Conservation (phyloP, 2,888 invertebrate genomes). For the Acrocera orbiculus region DNA sequence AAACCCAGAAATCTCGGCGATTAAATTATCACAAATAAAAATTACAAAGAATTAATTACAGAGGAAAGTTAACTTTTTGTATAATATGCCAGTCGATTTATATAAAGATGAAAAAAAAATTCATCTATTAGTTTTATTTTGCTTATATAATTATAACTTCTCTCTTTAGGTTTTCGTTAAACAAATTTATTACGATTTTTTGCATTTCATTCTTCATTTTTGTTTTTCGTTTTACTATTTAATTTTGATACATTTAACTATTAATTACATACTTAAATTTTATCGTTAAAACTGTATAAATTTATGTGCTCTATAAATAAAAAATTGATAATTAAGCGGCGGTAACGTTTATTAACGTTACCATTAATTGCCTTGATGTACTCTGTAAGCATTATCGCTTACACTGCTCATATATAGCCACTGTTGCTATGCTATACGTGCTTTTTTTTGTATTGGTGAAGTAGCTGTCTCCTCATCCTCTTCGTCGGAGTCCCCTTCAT, state of each 20-base stretch:
- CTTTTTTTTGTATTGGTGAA: slow-evolving; percentile 29
- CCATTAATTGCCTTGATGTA: slow-evolving; percentile 2
- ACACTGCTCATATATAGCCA: slow-evolving; percentile 1
- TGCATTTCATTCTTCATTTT: too few relatives aligned
- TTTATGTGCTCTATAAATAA: slow-evolving; percentile 17
- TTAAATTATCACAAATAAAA: too few relatives aligned
- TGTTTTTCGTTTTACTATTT: too few relatives aligned
- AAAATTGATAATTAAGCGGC: slow-evolving; percentile 15
- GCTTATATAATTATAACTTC: too few relatives aligned
- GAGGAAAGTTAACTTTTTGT: too few relatives aligned
- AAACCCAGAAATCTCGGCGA: too few relatives aligned
- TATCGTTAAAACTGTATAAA: slow-evolving; percentile 13
- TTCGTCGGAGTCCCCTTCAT: slow-evolving; percentile 94
- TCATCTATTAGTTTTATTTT: too few relatives aligned
- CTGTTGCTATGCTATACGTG: slow-evolving; percentile 29
- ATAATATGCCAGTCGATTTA: too few relatives aligned
- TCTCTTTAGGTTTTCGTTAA: too few relatives aligned
- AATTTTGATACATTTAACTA: slow-evolving; percentile 7
- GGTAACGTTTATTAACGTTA: slow-evolving; percentile 8
- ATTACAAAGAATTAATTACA: too few relatives aligned
- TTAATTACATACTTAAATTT: slow-evolving; percentile 8
- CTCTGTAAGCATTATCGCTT: slow-evolving; percentile 6
- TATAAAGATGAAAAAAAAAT: too few relatives aligned
- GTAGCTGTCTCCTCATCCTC: slow-evolving; percentile 48
- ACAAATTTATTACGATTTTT: too few relatives aligned